These are phyloP conservation scores for Otus sunia DNA, from an alignment of 2,113 vertebrate genomes.

Conservation along the genomic window DNA sequence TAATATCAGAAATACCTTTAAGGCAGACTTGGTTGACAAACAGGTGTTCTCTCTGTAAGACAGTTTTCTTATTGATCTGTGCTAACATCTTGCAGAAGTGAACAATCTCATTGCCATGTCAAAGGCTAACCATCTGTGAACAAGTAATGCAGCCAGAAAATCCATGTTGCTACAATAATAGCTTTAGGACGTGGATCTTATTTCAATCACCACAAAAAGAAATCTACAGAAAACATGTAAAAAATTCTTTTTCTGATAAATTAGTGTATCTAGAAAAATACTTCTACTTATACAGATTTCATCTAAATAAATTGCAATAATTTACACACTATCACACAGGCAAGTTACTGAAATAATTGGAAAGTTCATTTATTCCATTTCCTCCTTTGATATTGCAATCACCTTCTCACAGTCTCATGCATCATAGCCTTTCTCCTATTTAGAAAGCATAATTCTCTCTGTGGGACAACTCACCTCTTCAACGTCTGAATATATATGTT, in stretches of 20 bases:
- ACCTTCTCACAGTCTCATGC: not conserved
- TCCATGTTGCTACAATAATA: constrained; percentile 46
- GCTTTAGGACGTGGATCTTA: constrained; percentile 15
- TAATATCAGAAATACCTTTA: constrained; percentile 46
- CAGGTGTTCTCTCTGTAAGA: constrained; percentile 51
- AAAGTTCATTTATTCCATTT: not conserved
- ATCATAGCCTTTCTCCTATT: not conserved
- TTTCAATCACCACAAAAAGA: constrained; percentile 29
- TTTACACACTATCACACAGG: not conserved
- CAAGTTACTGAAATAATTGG: not conserved
- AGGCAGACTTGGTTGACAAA: constrained; percentile 55
- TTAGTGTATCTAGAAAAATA: not conserved
- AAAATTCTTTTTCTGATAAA: not conserved
- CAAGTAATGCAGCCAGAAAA: constrained; percentile 61
- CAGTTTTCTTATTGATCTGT: constrained; percentile 66
- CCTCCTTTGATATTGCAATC: not conserved
- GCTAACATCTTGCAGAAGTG: constrained; percentile 59
- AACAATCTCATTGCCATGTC: constrained; percentile 63
- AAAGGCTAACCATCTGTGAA: constrained; percentile 69
- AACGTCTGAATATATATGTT: not conserved
- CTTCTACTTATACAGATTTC: not conserved
- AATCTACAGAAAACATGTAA: not conserved
- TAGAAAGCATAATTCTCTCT: constrained; percentile 1
- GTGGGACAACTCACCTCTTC: not conserved
- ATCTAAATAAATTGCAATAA: not conserved